Percentiles rank a stretch among this genome's conserved stretches.
These are phyloP conservation scores for Scaptomyza caliginosa DNA, from an alignment of 2,888 invertebrate species.

Conservation along the genomic window DNA sequence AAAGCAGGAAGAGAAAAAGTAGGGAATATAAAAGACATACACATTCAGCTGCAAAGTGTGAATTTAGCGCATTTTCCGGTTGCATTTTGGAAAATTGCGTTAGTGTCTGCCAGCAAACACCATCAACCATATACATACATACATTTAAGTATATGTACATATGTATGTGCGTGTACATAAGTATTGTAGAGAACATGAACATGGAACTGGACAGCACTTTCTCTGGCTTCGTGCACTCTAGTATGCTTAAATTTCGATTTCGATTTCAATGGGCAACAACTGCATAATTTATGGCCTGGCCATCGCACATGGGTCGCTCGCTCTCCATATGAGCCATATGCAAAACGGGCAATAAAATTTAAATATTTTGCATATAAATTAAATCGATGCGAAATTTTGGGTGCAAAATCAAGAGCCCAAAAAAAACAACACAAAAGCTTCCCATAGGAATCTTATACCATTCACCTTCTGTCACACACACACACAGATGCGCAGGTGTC, in stretches of 20 bases:
- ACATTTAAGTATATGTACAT: too few species aligned
- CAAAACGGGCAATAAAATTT: conserved; percentile 75
- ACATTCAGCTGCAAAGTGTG: background rate
- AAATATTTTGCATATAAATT: conserved; percentile 76
- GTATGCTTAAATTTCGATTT: conserved; percentile 69
- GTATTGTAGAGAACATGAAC: background rate
- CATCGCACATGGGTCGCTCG: conserved; percentile 34
- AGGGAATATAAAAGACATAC: background rate
- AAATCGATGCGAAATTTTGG: conserved; percentile 72
- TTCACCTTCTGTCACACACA: conserved; percentile 7
- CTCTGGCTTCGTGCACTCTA: conserved; percentile 17
- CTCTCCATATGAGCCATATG: conserved; percentile 69
- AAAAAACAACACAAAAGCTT: conserved; percentile 19
- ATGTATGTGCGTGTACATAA: background rate
- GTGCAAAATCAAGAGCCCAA: conserved; percentile 51
- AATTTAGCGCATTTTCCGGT: conserved; percentile 7
- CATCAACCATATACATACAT: conserved; percentile 17
- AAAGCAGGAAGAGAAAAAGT: too few species aligned
- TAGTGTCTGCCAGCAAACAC: conserved; percentile 6
- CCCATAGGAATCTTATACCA: conserved; percentile 42
- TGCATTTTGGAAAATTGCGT: background rate
- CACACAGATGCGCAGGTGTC: conserved; percentile 1
- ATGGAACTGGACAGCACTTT: conserved; percentile 32
- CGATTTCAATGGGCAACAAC: conserved; percentile 63
- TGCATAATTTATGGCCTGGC: conserved; percentile 63